Evolutionary conservation across 1,140 invertebrate species (phyloP).

Genomic region (Drosophila suzukii): DNA sequence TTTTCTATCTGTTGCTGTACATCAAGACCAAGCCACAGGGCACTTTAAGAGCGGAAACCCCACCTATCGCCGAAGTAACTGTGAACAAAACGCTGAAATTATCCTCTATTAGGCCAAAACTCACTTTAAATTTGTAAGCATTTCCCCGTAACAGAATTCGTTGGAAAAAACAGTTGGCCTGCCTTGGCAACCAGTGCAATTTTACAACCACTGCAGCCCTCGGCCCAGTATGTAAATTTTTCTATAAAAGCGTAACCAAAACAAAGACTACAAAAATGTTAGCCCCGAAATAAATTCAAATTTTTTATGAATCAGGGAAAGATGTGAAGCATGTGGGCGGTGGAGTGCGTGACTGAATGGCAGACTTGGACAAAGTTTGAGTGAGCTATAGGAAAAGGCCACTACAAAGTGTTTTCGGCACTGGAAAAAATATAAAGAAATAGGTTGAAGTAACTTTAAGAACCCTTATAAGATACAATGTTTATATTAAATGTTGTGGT

Average conservation of each 20-base stretch:
- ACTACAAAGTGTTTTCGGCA: constrained; percentile 7
- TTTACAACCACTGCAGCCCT: constrained; percentile 35
- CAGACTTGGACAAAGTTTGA: constrained; percentile 31
- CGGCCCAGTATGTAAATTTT: constrained; percentile 65
- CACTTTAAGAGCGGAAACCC: constrained; percentile 30
- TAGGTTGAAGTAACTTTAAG: neutral
- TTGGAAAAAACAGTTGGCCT: constrained; percentile 26
- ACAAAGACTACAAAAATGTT: constrained; percentile 48
- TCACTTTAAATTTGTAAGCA: constrained; percentile 30
- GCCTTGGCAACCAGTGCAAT: constrained; percentile 19
- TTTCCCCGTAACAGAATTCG: constrained; percentile 28
- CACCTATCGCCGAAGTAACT: constrained; percentile 21
- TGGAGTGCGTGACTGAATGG: constrained; percentile 48
- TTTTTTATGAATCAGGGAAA: constrained; percentile 75
- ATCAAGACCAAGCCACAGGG: neutral
- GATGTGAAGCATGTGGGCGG: constrained; percentile 23
- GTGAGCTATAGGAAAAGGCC: constrained; percentile 18
- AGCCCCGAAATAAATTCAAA: constrained; percentile 69
- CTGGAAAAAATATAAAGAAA: neutral
- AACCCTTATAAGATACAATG: no score
- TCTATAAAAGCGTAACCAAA: constrained; percentile 32
- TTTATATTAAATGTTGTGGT: no score
- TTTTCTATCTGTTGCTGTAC: neutral
- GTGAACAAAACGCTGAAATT: constrained; percentile 26
- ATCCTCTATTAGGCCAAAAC: constrained; percentile 30